A percentile compares a stretch with the other conserved stretches of the same genome.
Evolutionary conservation across 2,888 invertebrate species (phyloP).

Genomic region (Hypercompe scribonia): DNA sequence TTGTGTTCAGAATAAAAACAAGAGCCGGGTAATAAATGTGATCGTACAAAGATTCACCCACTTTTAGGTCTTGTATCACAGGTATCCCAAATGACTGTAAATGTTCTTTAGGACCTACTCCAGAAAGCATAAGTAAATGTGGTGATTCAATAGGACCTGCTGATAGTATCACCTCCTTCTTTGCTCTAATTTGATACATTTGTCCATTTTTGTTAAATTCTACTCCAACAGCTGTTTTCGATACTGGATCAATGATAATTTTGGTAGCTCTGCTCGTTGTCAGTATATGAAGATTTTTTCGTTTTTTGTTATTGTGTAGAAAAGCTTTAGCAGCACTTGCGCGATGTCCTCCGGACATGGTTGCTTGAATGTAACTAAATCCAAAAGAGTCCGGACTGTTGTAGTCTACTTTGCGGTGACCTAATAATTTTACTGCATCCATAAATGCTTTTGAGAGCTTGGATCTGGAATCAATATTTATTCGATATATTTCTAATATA

Average conservation of each 20-base stretch:
- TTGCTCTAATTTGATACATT: constrained; percentile 76
- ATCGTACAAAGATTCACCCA: constrained; percentile 90
- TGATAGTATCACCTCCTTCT: constrained; percentile 87
- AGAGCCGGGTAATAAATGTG: constrained; percentile 88
- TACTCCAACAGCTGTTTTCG: constrained; percentile 76
- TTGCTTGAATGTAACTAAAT: constrained; percentile 82
- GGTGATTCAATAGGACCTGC: constrained; percentile 93
- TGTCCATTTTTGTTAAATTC: constrained; percentile 74
- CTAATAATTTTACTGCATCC: constrained; percentile 87
- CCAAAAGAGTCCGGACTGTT: constrained; percentile 89
- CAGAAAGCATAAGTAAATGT: constrained; percentile 90
- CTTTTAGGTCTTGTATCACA: constrained; percentile 87
- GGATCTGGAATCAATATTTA: constrained; percentile 63
- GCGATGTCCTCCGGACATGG: constrained; percentile 81
- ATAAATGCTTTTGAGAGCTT: constrained; percentile 89
- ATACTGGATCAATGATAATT: constrained; percentile 85
- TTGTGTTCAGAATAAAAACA: constrained; percentile 83
- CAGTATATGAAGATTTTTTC: constrained; percentile 87
- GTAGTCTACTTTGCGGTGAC: constrained; percentile 89
- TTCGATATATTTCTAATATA: neutral
- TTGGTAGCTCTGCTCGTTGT: constrained; percentile 85
- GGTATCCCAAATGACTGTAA: constrained; percentile 86
- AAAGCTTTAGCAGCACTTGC: constrained; percentile 87
- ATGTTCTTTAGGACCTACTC: constrained; percentile 88
- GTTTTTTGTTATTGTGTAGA: constrained; percentile 80